Conservation (phyloP, 1,140 invertebrate genomes). For the Cepaea nemoralis region DNA sequence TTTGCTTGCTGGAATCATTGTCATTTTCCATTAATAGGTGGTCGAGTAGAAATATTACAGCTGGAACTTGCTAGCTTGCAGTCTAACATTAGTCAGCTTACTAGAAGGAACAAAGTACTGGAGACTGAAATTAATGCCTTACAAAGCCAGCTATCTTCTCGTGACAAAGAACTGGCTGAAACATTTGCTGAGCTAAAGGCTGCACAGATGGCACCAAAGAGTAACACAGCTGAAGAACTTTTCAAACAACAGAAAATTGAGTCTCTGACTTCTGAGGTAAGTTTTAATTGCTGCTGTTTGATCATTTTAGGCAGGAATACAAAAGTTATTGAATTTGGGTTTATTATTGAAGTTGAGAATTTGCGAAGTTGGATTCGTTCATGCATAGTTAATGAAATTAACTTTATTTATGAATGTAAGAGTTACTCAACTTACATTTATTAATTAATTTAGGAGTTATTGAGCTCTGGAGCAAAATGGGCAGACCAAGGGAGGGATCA, state of each 20-base stretch:
- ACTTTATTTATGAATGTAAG: no score
- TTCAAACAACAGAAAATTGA: constrained; percentile 60
- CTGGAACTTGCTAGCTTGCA: constrained; percentile 53
- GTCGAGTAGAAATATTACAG: constrained; percentile 43
- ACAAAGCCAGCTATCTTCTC: constrained; percentile 63
- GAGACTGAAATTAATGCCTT: constrained; percentile 72
- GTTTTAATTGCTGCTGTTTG: no score
- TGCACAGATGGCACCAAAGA: constrained; percentile 39
- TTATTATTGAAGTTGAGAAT: no score
- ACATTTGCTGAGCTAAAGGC: constrained; percentile 52
- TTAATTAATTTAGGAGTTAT: no score
- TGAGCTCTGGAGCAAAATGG: no score
- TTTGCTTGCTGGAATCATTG: no score
- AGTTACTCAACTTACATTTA: no score
- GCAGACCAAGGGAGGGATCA: no score
- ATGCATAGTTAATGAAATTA: no score
- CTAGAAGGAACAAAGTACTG: constrained; percentile 87
- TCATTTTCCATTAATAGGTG: not conserved
- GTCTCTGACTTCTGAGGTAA: constrained; percentile 55
- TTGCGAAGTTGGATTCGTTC: no score
- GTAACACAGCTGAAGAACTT: constrained; percentile 43
- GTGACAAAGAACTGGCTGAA: constrained; percentile 58
- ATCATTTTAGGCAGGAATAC: no score
- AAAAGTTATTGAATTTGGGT: no score
- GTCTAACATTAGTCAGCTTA: constrained; percentile 74